Evolutionary conservation across 2,888 invertebrate species (phyloP), one percentile per base, ranked within the genome.

Genomic region (Barypeithes pellucidus): DNA sequence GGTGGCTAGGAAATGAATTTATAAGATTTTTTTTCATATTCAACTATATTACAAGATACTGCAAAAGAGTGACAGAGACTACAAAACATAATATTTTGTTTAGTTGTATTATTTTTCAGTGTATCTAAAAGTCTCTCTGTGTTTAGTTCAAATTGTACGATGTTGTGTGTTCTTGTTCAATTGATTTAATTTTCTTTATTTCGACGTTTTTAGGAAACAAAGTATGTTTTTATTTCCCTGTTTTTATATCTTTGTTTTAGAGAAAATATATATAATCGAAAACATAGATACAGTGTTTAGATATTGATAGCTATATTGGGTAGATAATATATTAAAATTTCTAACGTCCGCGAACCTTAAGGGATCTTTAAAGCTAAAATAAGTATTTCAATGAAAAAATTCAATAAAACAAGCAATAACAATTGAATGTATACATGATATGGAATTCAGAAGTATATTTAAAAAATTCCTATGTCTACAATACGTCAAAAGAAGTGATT

Each of bases 281-380:
- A 33, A 57, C 54, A 57, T 57, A 57, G 54, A 57, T 33, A 57
- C 54, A 60, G 43, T 60, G 22, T 39, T 68, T 69, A 69, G 68
- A 62, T 61, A 39, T 43, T 61, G 62, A 69, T 61, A 59, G 61
- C 68, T 69, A 68, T 50, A 61, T 60, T 69, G 47, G 68, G 41
- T 47, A 50, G 67, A 18, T 22, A 12, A 41, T 14, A 39, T 20
- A 24, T n/a, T n/a, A n/a, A n/a, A n/a, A n/a, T n/a, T n/a, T n/a
- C n/a, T n/a, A n/a, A n/a, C n/a, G n/a, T n/a, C n/a, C n/a, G n/a
- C n/a, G n/a, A n/a, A n/a, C n/a, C n/a, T n/a, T n/a, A n/a, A n/a
- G n/a, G n/a, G n/a, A n/a, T n/a, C n/a, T n/a, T n/a, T n/a, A n/a
- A n/a, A n/a, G n/a, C n/a, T n/a, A n/a, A n/a, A n/a, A n/a, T n/a